Conservation (phyloP, 2,888 invertebrate genomes). For the Eilema griseolum region DNA sequence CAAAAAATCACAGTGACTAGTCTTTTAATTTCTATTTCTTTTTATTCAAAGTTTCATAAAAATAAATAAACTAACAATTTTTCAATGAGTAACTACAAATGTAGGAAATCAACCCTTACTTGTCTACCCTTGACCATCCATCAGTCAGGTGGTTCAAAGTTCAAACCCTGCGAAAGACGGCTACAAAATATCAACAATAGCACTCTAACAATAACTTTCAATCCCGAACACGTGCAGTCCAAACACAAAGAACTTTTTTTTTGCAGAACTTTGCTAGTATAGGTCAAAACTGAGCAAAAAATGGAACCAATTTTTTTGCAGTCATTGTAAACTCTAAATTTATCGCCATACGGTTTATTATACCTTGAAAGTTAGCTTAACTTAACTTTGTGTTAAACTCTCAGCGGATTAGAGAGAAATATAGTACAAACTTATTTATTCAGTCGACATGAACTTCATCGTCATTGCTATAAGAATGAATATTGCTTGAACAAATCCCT, state of each 20-base stretch:
- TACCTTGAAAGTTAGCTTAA: slow-evolving; percentile 1
- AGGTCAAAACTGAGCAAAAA: slow-evolving; percentile 57
- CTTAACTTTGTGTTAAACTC: slow-evolving; percentile 19
- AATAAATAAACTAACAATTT: background rate
- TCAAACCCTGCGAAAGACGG: slow-evolving; percentile 35
- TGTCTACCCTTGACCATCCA: slow-evolving; percentile 35
- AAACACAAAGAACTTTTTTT: slow-evolving; percentile 58
- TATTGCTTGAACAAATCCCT: slow-evolving; percentile 15
- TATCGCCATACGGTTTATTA: slow-evolving; percentile 4
- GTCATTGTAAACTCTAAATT: slow-evolving; percentile 11
- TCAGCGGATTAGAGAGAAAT: slow-evolving; percentile 21
- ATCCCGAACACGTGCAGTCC: slow-evolving; percentile 61
- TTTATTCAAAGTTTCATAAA: background rate
- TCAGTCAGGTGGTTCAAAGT: slow-evolving; percentile 49
- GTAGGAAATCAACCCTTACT: slow-evolving; percentile 8
- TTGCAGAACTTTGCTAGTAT: slow-evolving; percentile 52
- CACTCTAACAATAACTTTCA: slow-evolving; percentile 51
- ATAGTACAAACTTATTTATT: slow-evolving; percentile 21
- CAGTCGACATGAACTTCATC: slow-evolving; percentile 21
- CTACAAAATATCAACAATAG: slow-evolving; percentile 49
- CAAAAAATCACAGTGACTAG: too few species aligned
- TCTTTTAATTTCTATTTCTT: background rate
- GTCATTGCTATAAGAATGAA: slow-evolving; percentile 9
- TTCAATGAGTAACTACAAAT: background rate
- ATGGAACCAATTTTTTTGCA: slow-evolving; percentile 35